These are phyloP conservation scores for Heliconius cydno DNA, from an alignment of 2,888 invertebrate genomes.

Conservation along the genomic window DNA sequence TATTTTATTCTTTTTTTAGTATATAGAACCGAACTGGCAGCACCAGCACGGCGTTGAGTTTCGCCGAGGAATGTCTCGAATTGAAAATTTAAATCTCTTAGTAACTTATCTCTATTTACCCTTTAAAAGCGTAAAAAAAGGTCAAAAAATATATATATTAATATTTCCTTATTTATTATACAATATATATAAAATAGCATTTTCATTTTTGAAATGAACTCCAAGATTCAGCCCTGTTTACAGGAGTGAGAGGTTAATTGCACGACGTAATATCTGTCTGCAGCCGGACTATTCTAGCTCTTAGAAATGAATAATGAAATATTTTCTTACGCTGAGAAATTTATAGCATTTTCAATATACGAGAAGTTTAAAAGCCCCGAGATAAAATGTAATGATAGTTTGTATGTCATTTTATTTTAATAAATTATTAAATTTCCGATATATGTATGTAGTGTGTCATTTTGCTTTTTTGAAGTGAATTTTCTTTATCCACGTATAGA, in stretches of 20 bases:
- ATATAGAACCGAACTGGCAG: too few species aligned
- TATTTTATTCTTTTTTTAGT: too few species aligned
- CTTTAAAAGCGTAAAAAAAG: too few species aligned
- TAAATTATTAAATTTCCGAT: not conserved
- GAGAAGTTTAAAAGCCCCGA: not conserved
- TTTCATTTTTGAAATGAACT: not conserved
- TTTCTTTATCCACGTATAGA: too few species aligned
- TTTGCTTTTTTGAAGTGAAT: too few species aligned
- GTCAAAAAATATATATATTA: not conserved
- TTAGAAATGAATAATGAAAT: conserved; percentile 28
- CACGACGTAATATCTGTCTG: conserved; percentile 17
- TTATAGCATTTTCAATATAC: conserved; percentile 29
- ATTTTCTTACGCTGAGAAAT: conserved; percentile 21
- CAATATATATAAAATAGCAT: not conserved
- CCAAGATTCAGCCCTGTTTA: conserved; percentile 18
- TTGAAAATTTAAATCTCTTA: too few species aligned
- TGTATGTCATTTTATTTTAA: not conserved
- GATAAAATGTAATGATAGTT: conserved; percentile 2
- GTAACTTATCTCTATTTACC: too few species aligned
- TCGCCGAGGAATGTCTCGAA: too few species aligned
- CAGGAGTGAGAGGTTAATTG: conserved; percentile 21
- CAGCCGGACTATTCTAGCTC: conserved; percentile 16
- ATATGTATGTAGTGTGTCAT: too few species aligned
- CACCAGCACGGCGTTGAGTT: too few species aligned
- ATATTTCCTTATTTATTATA: not conserved